Percentiles rank a stretch among this genome's conserved stretches.
Conservation (phyloP, 2,113 vertebrate species). For the Speoplatyrhinus poulsoni region DNA sequence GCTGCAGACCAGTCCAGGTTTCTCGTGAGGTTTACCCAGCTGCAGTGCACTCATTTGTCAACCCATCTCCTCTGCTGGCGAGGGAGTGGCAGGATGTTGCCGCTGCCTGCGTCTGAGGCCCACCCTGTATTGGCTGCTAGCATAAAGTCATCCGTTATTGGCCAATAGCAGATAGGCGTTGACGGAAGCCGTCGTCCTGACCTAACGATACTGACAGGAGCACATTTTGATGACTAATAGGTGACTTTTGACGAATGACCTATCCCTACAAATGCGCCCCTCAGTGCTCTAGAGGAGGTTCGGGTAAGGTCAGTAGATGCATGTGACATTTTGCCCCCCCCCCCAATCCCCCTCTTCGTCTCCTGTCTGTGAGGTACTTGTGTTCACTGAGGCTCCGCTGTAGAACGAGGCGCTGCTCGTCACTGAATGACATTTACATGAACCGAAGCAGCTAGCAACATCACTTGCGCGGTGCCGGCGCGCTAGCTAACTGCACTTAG, state of each 20-base stretch:
- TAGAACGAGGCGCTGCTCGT: conserved; percentile 29
- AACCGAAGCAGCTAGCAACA: neutral
- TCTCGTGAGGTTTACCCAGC: conserved; percentile 34
- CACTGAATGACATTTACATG: conserved; percentile 38
- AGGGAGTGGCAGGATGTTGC: conserved; percentile 5
- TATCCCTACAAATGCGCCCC: conserved; percentile 19
- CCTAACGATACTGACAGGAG: conserved; percentile 13
- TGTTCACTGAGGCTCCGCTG: conserved; percentile 36
- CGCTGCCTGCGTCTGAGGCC: neutral
- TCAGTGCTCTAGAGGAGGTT: conserved; percentile 38
- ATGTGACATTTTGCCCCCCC: conserved; percentile 35
- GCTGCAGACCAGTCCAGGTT: conserved; percentile 24
- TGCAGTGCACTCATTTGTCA: conserved; percentile 45
- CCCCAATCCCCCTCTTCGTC: conserved; percentile 11
- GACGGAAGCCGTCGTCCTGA: conserved; percentile 28
- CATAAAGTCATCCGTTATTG: conserved; percentile 51
- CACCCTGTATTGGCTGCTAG: neutral
- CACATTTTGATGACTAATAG: conserved; percentile 61
- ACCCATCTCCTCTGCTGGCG: conserved; percentile 24
- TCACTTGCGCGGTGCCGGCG: neutral
- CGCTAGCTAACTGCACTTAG: conserved; percentile 21
- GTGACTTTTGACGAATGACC: conserved; percentile 64
- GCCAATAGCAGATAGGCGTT: conserved; percentile 22
- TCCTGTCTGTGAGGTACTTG: conserved; percentile 4
- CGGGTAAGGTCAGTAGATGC: conserved; percentile 18